These are phyloP conservation scores for Brachymystax lenok DNA, from an alignment of 2,797 vertebrate species.

Conservation along the genomic window DNA sequence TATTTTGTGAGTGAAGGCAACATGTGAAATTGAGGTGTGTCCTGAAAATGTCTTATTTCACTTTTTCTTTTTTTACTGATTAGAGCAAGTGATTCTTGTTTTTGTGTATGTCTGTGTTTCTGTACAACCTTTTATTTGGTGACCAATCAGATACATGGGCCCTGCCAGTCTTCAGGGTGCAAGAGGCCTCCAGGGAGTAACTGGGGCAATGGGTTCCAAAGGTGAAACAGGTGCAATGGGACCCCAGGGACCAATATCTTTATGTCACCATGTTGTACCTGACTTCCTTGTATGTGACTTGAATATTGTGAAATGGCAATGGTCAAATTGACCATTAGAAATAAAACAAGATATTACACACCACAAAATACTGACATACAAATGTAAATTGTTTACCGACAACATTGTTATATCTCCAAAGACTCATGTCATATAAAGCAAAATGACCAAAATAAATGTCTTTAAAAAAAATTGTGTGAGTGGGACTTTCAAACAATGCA, in stretches of 20 bases:
- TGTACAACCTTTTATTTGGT: conserved; percentile 66
- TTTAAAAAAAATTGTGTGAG: conserved; percentile 61
- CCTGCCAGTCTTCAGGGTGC: too few relatives aligned
- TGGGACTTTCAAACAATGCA: conserved; percentile 11
- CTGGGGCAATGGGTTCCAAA: too few relatives aligned
- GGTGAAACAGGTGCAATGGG: too few relatives aligned
- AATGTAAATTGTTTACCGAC: conserved; percentile 57
- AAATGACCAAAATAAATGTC: conserved; percentile 80
- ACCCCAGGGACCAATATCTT: too few relatives aligned
- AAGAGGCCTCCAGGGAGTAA: too few relatives aligned
- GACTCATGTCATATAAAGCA: conserved; percentile 76
- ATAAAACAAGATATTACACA: conserved; percentile 56
- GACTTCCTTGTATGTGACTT: conserved; percentile 71
- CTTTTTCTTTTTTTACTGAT: conserved; percentile 41
- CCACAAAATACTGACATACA: conserved; percentile 60
- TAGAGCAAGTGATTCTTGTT: conserved; percentile 69
- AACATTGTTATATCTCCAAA: conserved; percentile 74
- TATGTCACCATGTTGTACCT: conserved; percentile 60
- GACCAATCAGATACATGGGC: conserved; percentile 70
- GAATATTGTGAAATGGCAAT: conserved; percentile 74
- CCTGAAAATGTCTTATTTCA: conserved; percentile 63
- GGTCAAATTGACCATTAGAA: conserved; percentile 64
- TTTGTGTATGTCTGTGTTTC: conserved; percentile 65
- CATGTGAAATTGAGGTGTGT: conserved; percentile 76
- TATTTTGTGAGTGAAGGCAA: conserved; percentile 66